Percentiles rank a stretch among this genome's conserved stretches.
phyloP scores from a whole-genome alignment of 1,140 invertebrate genomes.

The Phthorimaea operculella region DNA sequence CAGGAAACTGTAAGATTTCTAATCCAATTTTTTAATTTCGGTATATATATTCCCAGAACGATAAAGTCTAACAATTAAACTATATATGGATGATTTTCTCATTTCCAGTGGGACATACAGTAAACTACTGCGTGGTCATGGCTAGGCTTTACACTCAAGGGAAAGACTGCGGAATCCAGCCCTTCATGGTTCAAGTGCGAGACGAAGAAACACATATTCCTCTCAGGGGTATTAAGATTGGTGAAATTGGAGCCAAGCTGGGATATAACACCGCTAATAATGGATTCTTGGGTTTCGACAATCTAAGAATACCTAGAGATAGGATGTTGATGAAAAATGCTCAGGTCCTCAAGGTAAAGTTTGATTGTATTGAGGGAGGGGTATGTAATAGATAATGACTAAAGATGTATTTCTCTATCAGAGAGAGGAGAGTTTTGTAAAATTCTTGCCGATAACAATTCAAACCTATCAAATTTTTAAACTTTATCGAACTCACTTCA shows the following conservation, averaged over 20 bases:
- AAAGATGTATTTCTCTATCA: too few species aligned
- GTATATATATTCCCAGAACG: too few species aligned
- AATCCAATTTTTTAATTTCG: too few species aligned
- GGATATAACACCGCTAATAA: conserved; percentile 92
- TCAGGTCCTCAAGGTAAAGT: conserved; percentile 76
- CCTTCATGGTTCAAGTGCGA: conserved; percentile 91
- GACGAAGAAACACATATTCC: conserved; percentile 88
- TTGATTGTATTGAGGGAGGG: neutral
- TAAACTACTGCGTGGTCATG: conserved; percentile 88
- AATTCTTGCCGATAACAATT: too few species aligned
- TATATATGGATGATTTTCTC: neutral
- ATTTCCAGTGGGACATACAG: conserved; percentile 86
- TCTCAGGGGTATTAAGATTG: conserved; percentile 87
- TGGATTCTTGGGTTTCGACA: conserved; percentile 88
- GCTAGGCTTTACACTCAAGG: conserved; percentile 89
- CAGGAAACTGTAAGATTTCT: conserved; percentile 80
- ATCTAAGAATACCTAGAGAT: conserved; percentile 85
- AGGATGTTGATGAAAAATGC: conserved; percentile 95
- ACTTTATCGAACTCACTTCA: too few species aligned
- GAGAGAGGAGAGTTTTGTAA: too few species aligned
- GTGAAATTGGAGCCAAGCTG: conserved; percentile 93
- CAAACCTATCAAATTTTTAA: too few species aligned
- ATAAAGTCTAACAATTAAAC: neutral
- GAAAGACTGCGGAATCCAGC: conserved; percentile 86
- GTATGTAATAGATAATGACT: too few species aligned